Percentiles rank a stretch among this genome's conserved stretches.
These are phyloP conservation scores for Lomographa bimaculata DNA, from an alignment of 2,888 invertebrate genomes.

Conservation along the genomic window DNA sequence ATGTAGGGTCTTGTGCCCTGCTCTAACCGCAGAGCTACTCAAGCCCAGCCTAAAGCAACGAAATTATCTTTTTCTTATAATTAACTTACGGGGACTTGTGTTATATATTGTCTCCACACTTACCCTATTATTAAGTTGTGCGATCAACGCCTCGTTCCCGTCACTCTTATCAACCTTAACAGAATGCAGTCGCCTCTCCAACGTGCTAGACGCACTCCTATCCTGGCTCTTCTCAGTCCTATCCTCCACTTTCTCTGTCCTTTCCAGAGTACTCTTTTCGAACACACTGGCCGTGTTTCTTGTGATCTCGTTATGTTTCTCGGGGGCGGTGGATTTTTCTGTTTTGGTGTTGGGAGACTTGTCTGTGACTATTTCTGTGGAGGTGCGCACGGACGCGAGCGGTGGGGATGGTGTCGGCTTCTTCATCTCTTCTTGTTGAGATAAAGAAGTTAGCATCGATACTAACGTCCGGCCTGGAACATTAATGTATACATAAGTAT, in stretches of 20 bases:
- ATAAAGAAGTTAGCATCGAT: constrained; percentile 66
- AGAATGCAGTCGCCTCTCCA: constrained; percentile 58
- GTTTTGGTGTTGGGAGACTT: constrained; percentile 42
- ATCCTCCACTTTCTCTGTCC: constrained; percentile 50
- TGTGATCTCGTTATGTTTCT: constrained; percentile 42
- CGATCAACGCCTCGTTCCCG: constrained; percentile 62
- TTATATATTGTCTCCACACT: too few species aligned
- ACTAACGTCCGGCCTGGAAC: constrained; percentile 64
- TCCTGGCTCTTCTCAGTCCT: constrained; percentile 45
- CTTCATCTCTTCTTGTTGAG: constrained; percentile 75
- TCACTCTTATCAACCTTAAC: constrained; percentile 51
- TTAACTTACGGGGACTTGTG: too few species aligned
- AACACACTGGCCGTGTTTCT: constrained; percentile 37
- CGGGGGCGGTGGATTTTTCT: constrained; percentile 38
- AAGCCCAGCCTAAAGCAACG: too few species aligned
- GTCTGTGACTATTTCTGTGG: constrained; percentile 39
- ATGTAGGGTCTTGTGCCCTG: too few species aligned
- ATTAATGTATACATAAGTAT: too few species aligned
- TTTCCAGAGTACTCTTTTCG: constrained; percentile 45
- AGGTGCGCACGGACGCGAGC: constrained; percentile 40
- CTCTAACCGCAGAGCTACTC: too few species aligned
- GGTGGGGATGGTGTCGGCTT: constrained; percentile 58
- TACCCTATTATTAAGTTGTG: constrained; percentile 78
- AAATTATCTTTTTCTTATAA: too few species aligned
- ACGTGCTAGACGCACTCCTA: constrained; percentile 43